These are phyloP conservation scores for Corvus cornix DNA, from an alignment of 2,113 vertebrate species.

Conservation along the genomic window DNA sequence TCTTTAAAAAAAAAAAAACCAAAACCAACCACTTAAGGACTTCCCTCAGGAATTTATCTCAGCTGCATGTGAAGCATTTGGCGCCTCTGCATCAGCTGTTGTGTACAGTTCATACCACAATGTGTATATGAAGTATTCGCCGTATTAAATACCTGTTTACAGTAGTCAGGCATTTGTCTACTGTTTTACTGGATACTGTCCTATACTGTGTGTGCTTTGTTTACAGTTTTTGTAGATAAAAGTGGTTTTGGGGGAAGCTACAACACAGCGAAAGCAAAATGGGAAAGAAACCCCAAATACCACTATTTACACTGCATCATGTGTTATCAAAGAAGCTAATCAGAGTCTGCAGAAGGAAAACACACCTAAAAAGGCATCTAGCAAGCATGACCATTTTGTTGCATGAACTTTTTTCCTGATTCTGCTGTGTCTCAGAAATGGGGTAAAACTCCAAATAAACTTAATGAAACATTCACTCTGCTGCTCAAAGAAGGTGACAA, in stretches of 20 bases:
- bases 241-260: neutral
- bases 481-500: neutral
- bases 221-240: neutral
- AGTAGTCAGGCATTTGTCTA: neutral
- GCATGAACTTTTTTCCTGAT: neutral
- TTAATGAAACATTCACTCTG: accelerated
- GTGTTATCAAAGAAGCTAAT: neutral
- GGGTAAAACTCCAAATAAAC: neutral
- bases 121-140: neutral
- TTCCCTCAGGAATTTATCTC: neutral
- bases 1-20: too few species aligned
- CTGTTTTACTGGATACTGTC: neutral
- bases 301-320: neutral
- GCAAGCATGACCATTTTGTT: neutral
- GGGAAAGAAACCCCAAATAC: accelerated
- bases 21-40: neutral
- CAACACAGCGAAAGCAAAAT: neutral
- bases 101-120: neutral
- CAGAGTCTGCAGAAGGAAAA: neutral
- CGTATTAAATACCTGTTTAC: neutral
- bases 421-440: neutral
- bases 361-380: neutral
- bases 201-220: neutral
- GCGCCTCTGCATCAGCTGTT: neutral
- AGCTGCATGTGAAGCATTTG: neutral